Percentiles rank a stretch among this genome's conserved stretches.
Conservation (phyloP, 2,113 vertebrate species). For the Calyptommatus sinebrachiatus region DNA sequence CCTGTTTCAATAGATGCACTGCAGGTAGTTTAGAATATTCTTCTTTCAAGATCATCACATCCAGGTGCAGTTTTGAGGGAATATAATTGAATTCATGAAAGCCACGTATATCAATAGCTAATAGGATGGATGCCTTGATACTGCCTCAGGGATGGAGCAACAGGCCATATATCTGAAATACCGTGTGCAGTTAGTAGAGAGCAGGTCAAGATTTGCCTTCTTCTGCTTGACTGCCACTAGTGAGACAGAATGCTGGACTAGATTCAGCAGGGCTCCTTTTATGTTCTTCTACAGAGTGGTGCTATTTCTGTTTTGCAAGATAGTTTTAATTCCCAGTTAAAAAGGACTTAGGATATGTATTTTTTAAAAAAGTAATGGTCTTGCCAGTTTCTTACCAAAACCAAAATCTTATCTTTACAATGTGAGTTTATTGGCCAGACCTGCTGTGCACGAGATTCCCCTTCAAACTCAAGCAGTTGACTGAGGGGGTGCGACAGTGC, state of each 20-base stretch:
- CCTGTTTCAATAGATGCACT: slow-evolving; percentile 70
- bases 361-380: not conserved
- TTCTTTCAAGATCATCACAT: not conserved
- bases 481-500: not conserved
- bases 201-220: too few species aligned
- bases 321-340: not conserved
- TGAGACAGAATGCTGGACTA: too few species aligned
- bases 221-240: too few species aligned
- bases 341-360: not conserved
- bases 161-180: too few species aligned
- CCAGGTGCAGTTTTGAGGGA: not conserved
- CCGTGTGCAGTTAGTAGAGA: too few species aligned
- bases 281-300: too few species aligned
- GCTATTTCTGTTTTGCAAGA: not conserved
- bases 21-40: slow-evolving; percentile 63
- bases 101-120: too few species aligned
- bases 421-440: not conserved
- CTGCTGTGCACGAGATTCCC: not conserved
- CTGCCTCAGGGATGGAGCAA: too few species aligned
- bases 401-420: not conserved
- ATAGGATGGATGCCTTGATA: too few species aligned
- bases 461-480: not conserved
- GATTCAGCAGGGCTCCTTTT: too few species aligned
- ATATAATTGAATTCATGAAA: not conserved
- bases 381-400: not conserved